Evolutionary conservation across 1,140 invertebrate genomes (phyloP).

Genomic region (Pseudomyrmex sp.): DNA sequence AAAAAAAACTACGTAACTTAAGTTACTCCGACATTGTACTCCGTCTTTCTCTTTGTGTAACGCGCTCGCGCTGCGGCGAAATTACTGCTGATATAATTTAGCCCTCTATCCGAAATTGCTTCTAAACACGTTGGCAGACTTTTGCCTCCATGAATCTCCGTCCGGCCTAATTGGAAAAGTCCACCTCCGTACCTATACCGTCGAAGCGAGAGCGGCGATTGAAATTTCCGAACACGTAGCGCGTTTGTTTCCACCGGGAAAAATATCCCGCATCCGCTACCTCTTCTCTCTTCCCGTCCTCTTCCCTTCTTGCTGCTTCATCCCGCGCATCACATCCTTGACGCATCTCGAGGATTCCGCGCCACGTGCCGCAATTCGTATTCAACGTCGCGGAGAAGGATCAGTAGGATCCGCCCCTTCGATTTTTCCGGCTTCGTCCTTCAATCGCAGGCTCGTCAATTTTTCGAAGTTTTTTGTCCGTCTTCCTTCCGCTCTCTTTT

Average conservation of each 20-base stretch:
- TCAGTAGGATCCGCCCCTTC: constrained; percentile 33
- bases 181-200: constrained; percentile 58
- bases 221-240: constrained; percentile 79
- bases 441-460: background rate
- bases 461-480: constrained; percentile 5
- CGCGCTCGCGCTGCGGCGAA: background rate
- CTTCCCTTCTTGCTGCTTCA: background rate
- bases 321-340: constrained; percentile 7
- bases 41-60: background rate
- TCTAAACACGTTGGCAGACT: constrained; percentile 33
- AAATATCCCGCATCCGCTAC: constrained; percentile 64
- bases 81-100: constrained; percentile 11
- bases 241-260: constrained; percentile 76
- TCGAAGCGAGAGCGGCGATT: constrained; percentile 61
- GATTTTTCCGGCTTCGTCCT: constrained; percentile 13
- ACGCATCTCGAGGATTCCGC: constrained; percentile 42
- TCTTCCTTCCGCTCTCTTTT: background rate
- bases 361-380: constrained; percentile 70
- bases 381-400: constrained; percentile 51
- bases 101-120: background rate
- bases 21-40: background rate
- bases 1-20: background rate
- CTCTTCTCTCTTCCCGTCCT: background rate
- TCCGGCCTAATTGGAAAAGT: constrained; percentile 81
- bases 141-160: constrained; percentile 75